These are phyloP conservation scores for Actinia tenebrosa DNA, from an alignment of 64 coral and sea anemone genomes.

Conservation along the genomic window DNA sequence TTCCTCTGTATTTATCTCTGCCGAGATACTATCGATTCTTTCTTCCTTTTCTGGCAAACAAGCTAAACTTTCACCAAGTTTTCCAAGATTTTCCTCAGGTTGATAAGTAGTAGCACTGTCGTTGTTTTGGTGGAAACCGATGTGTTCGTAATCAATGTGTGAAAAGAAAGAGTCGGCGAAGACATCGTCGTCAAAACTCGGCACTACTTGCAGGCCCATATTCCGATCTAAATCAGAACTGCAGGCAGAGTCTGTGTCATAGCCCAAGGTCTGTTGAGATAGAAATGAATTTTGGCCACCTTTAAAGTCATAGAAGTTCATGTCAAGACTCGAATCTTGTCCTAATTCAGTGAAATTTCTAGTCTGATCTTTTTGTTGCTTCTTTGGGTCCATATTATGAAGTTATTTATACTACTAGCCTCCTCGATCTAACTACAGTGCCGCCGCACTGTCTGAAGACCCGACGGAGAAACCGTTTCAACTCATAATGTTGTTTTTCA, in stretches of 20 bases:
- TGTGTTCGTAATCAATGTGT: not conserved
- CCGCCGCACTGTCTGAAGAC: not conserved
- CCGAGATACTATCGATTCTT: not conserved
- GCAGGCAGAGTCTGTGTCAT: not conserved
- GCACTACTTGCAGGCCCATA: not conserved
- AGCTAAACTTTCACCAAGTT: not conserved
- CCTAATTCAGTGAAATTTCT: not conserved
- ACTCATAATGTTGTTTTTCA: not conserved
- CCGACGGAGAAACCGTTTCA: not conserved
- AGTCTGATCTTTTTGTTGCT: not conserved
- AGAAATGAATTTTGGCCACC: not conserved
- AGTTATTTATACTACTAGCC: not conserved
- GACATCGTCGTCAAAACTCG: not conserved
- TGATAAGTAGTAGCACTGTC: not conserved
- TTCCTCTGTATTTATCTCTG: not conserved
- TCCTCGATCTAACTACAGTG: too few species aligned
- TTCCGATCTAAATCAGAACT: not conserved
- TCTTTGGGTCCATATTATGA: not conserved
- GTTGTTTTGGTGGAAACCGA: not conserved
- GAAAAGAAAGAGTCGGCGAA: not conserved
- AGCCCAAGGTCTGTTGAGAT: not conserved
- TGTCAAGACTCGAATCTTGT: not conserved
- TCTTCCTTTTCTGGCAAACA: not conserved
- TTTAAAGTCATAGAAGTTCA: not conserved
- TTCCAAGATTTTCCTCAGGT: not conserved